Conservation (phyloP, 1,140 invertebrate genomes). For the Ctenoplectra terminalis region DNA sequence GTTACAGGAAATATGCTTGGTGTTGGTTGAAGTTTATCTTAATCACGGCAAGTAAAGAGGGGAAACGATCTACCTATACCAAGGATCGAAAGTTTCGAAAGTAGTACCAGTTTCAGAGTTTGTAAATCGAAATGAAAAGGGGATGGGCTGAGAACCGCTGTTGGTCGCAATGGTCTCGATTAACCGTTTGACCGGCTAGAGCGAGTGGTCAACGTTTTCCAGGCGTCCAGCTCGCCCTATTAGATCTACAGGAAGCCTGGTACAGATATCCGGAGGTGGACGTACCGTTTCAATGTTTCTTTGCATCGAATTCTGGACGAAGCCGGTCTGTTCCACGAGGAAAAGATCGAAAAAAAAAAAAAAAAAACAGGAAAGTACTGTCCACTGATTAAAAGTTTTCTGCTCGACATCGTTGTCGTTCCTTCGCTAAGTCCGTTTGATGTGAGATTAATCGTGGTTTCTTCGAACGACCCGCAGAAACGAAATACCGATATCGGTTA, state of each 20-base stretch:
- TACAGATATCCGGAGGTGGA: slow-evolving; percentile 62
- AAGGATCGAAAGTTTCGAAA: not conserved
- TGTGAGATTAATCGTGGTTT: slow-evolving; percentile 35
- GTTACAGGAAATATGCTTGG: not conserved
- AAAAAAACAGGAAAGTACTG: slow-evolving; percentile 10
- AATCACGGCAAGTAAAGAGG: not conserved
- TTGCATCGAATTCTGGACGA: slow-evolving; percentile 67
- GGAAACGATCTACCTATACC: not conserved
- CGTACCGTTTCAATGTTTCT: slow-evolving; percentile 71
- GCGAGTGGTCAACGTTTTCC: slow-evolving; percentile 73
- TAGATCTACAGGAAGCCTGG: slow-evolving; percentile 66
- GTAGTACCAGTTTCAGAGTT: not conserved
- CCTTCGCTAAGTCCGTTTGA: slow-evolving; percentile 40
- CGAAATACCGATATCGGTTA: slow-evolving; percentile 32
- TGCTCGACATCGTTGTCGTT: slow-evolving; percentile 30
- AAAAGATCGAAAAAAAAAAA: slow-evolving; percentile 40
- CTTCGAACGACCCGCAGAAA: slow-evolving; percentile 32
- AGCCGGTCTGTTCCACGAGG: slow-evolving; percentile 29
- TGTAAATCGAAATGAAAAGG: slow-evolving; percentile 17
- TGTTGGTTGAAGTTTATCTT: not conserved
- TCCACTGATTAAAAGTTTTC: slow-evolving; percentile 59
- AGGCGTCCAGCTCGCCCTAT: slow-evolving; percentile 64
- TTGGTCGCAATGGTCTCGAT: slow-evolving; percentile 73
- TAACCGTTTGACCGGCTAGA: slow-evolving; percentile 75
- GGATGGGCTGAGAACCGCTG: slow-evolving; percentile 71